Evolutionary conservation across 1,140 invertebrate genomes (phyloP).

Genomic region (Galleria mellonella): DNA sequence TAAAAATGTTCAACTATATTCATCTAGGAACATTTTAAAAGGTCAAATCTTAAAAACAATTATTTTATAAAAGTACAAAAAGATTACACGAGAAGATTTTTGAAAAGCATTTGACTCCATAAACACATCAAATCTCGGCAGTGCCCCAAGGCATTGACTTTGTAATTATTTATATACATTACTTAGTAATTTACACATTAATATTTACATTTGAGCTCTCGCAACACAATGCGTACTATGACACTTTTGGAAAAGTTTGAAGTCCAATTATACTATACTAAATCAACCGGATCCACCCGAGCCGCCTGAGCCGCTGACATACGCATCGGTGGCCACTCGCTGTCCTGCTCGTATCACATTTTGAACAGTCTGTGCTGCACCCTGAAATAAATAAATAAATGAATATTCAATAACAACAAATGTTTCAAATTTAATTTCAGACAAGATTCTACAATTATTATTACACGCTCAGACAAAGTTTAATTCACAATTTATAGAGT

Average conservation of each 20-base stretch:
- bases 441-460: no score
- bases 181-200: constrained; percentile 11
- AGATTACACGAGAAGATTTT: neutral
- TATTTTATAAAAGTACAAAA: neutral
- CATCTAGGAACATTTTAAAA: constrained; percentile 1
- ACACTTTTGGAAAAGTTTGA: constrained; percentile 67
- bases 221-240: constrained; percentile 68
- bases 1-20: constrained; percentile 11
- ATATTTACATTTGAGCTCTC: constrained; percentile 65
- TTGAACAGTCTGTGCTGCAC: constrained; percentile 69
- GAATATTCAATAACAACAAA: neutral
- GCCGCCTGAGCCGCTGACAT: constrained; percentile 58
- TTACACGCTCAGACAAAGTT: neutral
- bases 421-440: neutral
- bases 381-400: constrained; percentile 42
- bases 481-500: no score
- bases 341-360: constrained; percentile 64
- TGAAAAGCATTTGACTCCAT: neutral
- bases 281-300: constrained; percentile 14
- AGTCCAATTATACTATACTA: constrained; percentile 4
- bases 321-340: constrained; percentile 55
- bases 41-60: neutral
- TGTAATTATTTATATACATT: neutral
- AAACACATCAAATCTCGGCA: neutral
- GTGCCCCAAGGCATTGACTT: neutral